Evolutionary conservation across 2,797 vertebrate species (phyloP).

Genomic region (Ptychadena robeensis): DNA sequence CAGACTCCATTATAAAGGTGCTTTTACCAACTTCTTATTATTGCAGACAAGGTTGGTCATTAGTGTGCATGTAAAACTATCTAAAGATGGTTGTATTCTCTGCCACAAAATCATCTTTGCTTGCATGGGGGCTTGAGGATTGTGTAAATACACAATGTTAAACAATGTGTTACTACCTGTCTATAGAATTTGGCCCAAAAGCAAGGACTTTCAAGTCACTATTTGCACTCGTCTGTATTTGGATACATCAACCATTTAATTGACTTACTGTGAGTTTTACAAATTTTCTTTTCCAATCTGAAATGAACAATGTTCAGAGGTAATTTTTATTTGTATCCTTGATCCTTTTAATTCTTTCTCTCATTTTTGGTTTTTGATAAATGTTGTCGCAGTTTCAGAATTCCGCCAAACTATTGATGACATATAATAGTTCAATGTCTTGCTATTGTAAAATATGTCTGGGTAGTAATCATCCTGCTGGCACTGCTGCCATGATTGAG

Average conservation of each 20-base stretch:
- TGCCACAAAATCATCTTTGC: no score
- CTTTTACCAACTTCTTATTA: no score
- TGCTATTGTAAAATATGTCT: constrained; percentile 36
- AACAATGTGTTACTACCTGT: background rate
- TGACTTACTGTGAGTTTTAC: background rate
- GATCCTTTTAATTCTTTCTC: background rate
- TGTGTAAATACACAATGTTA: no score
- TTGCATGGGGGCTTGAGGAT: no score
- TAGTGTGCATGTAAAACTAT: no score
- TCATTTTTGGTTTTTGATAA: constrained; percentile 9
- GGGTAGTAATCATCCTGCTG: constrained; percentile 23
- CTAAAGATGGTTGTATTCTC: no score
- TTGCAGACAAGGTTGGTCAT: no score
- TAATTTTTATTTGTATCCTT: background rate
- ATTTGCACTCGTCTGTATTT: background rate
- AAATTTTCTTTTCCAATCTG: background rate
- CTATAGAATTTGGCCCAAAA: background rate
- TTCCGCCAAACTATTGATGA: constrained; percentile 31
- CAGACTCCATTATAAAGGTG: no score
- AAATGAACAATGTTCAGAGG: background rate
- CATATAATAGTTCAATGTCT: constrained; percentile 24
- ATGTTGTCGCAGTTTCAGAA: constrained; percentile 22
- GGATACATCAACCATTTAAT: background rate
- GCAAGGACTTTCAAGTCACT: background rate
- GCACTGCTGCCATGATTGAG: constrained; percentile 17